phyloP scores from a whole-genome alignment of 2,113 vertebrate species.

The Bufo bufo region DNA sequence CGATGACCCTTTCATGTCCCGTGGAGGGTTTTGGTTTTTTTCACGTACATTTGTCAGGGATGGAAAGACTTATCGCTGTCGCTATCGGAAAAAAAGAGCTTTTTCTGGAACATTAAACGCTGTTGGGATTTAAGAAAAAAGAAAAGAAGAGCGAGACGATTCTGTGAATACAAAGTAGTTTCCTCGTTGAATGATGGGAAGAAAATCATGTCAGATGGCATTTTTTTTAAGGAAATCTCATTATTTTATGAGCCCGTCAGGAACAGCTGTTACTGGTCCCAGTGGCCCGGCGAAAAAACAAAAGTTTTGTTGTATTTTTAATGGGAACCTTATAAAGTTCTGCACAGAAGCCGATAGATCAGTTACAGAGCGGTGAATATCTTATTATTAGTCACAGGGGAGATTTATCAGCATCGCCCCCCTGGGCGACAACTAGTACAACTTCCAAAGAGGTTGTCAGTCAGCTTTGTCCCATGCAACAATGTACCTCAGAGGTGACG shows the following conservation, averaged over 20 bases:
- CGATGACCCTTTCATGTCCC: not conserved
- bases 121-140: constrained; percentile 32
- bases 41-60: constrained; percentile 19
- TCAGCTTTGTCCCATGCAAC: not conserved
- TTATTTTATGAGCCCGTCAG: constrained; percentile 22
- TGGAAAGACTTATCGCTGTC: constrained; percentile 27
- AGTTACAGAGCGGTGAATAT: not conserved
- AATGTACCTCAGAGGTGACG: not conserved
- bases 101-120: constrained; percentile 45
- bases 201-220: not conserved
- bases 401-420: too few species aligned
- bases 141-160: not conserved
- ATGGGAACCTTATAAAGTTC: not conserved
- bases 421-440: not conserved
- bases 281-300: not conserved
- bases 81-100: not conserved
- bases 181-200: not conserved
- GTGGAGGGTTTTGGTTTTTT: not conserved
- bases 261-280: constrained; percentile 11
- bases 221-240: constrained; percentile 7
- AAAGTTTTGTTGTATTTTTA: constrained; percentile 24
- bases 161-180: constrained; percentile 27
- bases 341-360: not conserved
- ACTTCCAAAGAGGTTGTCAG: not conserved
- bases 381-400: too few species aligned